Base-by-base conservation (phyloP, 2,797 vertebrate genomes). In the Pipistrellus pygmaeus region DNA sequence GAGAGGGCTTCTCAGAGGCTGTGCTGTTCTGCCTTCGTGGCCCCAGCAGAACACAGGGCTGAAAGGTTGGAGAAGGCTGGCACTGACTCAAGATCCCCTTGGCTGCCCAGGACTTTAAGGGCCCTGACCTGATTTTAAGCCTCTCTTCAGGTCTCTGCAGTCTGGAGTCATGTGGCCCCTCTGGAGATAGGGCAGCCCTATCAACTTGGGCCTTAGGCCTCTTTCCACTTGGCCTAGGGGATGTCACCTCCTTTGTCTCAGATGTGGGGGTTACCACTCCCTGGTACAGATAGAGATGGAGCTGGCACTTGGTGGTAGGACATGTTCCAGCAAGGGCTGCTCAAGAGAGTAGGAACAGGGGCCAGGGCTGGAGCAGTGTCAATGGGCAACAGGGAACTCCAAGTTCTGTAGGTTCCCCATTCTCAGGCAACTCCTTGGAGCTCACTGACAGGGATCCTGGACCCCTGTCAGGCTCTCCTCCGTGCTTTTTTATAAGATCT, bases 381-480 rank as follows among this genome's bases (percentile, higher is more conserved):
- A 99, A 96, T 99, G 98, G 73, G 98, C 98, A 3, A 98, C 97
- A 2, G 98, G 96, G 0, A 98, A 98, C 96, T 99, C 99, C 30
- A 99, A 97, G 95, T 99, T 99, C 4, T 99, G 99, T 41, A 99
- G 99, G 23, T 99, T 98, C 99, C 0, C 98, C 99, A 0, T 97
- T 98, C 7, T 98, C 98, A 0, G 95, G 97, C 0, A 96, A 97
- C 60, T 69, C 97, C 41, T 98, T 90, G 0, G 98, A 97, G 1
- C 97, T 98, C 2, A 94, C 97, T 0, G 76, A 97, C 23, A 97
- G 51, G 0, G 94, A 80, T 68, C 83, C 98, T 98, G 76, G 6
- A 73, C 71, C 2, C 53, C 21, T 55, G 21, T 55, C 8, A 23
- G 20, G 53, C 21, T 53, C 53, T 55, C 53, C 20, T 55, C 53